Base-by-base conservation (phyloP, 2,888 invertebrate species). In the Syrphus vitripennis region DNA sequence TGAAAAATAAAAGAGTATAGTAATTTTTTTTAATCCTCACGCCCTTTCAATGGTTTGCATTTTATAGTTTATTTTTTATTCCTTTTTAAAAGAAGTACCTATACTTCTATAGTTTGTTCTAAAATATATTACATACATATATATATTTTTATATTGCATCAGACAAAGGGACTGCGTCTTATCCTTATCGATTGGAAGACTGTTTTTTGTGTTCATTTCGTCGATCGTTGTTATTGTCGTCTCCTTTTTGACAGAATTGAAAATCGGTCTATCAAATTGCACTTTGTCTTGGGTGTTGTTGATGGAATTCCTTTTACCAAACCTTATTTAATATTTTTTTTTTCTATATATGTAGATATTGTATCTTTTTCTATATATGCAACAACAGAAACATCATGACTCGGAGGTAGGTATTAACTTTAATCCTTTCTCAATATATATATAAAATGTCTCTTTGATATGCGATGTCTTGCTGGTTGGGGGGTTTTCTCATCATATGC, bases 191-290 rank as follows among this genome's bases (percentile, higher is more conserved):
- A 65, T 1, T 16, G 81, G n/a, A 77, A 50, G 31, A 76, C 24
- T 50, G n/a, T 21, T 81, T 72, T 76, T 86, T 61, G 48, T 77
- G 31, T 76, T 81, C 63, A 81, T 81, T 81, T 77, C 77, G 45
- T 81, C 84, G 84, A 81, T 65, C 65, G 65, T 29, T 14, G 26
- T 65, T n/a, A n/a, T n/a, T 29, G 45, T 26, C 53, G 77, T 69
- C 72, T 86, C 81, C 81, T 77, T 19, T 45, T 77, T 86, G 81
- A 86, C 81, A 77, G 69, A 67, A 53, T 19, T 29, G 77, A 77
- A 80, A 81, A 76, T 81, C 72, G 77, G 77, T 86, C 84, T 72
- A 86, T 86, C 81, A 86, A 86, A 86, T 86, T 86, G 84, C 84
- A 86, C 84, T 86, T 77, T 77, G 77, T 65, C 24, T 57, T 53